Evolutionary conservation across 2,888 invertebrate genomes (phyloP), one percentile per base, ranked within the genome.

Genomic region (Apotomis capreana): DNA sequence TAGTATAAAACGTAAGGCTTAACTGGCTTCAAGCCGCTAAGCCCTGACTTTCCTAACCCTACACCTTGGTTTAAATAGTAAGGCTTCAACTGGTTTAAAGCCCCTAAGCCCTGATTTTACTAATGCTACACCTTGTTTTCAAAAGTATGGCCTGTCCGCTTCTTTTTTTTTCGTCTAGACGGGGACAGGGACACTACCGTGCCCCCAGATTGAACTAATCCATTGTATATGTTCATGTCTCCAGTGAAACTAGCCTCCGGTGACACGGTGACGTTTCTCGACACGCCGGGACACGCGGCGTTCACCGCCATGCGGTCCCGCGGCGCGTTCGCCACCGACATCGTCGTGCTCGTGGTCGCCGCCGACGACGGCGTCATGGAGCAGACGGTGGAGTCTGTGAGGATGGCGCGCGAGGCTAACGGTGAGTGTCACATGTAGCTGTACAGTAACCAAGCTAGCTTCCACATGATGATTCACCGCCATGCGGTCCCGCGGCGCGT

Each of bases 251-350:
- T 97, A 26, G 84, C 94, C 0, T 94, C 94, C n/a, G 97, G 96
- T 0, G 96, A 97, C 59, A 92, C 88, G 68, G 95, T 99, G 13
- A 99, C 99, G 9, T 99, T 99, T 93, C 92, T 99, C 78, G 99
- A 99, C 92, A 99, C 99, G 9, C 99, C 99, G 4, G 99, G 99
- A 0, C 99, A 99, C 94, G 99, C 99, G 3, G 99, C 99, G 0
- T 99, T 99, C 88, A 95, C 95, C 62, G 95, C 98, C 0, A 99
- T 99, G 98, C 93, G 99, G 69, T 95, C 26, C 26, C 26, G 26
- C 26, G 26, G 26, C 26, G 40, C 40, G 5, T 4, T 5, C 46
- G 62, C 89, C 69, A 99, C 99, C 0, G 99, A 99, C 88, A 95
- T 99, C 67, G 97, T 99, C 65, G 96, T 99, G 73, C 91, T 99